Evolutionary conservation across 2,797 vertebrate species (phyloP).

Genomic region (Rhinella marina): DNA sequence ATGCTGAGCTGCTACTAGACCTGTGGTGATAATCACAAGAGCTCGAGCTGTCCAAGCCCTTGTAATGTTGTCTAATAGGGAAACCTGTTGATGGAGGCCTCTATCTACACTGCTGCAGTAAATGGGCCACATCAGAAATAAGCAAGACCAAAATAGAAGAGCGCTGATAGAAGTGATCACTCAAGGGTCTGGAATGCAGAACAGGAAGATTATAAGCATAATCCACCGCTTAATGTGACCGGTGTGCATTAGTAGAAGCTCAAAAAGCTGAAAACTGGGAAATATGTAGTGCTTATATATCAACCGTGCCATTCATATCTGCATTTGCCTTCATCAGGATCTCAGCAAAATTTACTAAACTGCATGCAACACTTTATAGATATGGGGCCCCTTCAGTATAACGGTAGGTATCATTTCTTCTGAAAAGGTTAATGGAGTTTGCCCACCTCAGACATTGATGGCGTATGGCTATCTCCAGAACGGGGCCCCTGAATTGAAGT

Average conservation of each 20-base stretch:
- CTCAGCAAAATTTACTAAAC: too few species aligned
- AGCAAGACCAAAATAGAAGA: neutral
- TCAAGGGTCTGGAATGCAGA: neutral
- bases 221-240: neutral
- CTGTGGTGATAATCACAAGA: constrained; percentile 30
- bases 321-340: too few species aligned
- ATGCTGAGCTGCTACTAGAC: neutral
- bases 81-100: constrained; percentile 33
- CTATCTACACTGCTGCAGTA: neutral
- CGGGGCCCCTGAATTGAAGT: too few species aligned
- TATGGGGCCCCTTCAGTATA: too few species aligned
- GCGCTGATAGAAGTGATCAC: constrained; percentile 18
- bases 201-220: neutral
- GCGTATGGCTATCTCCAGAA: too few species aligned
- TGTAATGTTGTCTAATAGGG: constrained; percentile 3
- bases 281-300: too few species aligned
- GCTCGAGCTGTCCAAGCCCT: neutral
- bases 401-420: too few species aligned
- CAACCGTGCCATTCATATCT: too few species aligned
- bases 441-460: too few species aligned
- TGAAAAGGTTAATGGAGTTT: too few species aligned
- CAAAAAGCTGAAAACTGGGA: too few species aligned
- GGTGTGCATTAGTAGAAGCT: neutral
- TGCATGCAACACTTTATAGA: too few species aligned
- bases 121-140: neutral